Evolutionary conservation across 2,888 invertebrate species (phyloP), one percentile per base, ranked within the genome.

Genomic region (Osmoderma eremita): DNA sequence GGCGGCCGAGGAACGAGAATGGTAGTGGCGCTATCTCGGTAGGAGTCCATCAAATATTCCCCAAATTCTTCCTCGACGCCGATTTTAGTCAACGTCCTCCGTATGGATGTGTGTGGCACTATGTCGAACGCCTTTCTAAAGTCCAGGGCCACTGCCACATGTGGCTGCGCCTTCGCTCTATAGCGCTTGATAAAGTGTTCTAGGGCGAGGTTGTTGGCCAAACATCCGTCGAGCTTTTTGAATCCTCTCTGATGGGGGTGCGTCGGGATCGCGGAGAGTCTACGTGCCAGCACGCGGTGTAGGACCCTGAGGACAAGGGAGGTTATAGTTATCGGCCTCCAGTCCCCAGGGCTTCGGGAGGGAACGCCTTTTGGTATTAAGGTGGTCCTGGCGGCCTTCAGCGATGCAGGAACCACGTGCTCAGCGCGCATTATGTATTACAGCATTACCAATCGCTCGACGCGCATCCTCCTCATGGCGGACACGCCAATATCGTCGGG

Each of bases 71-170:
- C 15, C 3, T 56, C 30, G 1, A 56, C 12, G 17, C 22, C 54
- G 3, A 12, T 1, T 17, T 39, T 17, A 0, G 5, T 1, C 54
- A 56, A 20, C 2, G 22, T n/a, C 2, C 41, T 0, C 1, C 0
- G 1, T 0, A 56, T n/a, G 12, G 54, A 5, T 0, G 2, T 1
- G 39, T 41, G 54, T 1, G 39, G 18, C 18, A 56, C 54, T 12
- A 30, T 13, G 39, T 41, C 41, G 12, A 56, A 56, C 0, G 41
- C 38, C 22, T 56, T 56, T 6, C 41, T 18, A 2, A 56, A 5
- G 15, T 56, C 38, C 1, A 83, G 72, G 36, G 79, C 76, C 1
- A 76, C 78, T 4, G 81, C 62, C 61, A 80, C 79, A 22, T 78
- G 74, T 18, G 78, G 71, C 18, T 53, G 38, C 3, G 54, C 18